Evolutionary conservation across 1,140 invertebrate genomes (phyloP).

Genomic region (Zelostemma sp.): DNA sequence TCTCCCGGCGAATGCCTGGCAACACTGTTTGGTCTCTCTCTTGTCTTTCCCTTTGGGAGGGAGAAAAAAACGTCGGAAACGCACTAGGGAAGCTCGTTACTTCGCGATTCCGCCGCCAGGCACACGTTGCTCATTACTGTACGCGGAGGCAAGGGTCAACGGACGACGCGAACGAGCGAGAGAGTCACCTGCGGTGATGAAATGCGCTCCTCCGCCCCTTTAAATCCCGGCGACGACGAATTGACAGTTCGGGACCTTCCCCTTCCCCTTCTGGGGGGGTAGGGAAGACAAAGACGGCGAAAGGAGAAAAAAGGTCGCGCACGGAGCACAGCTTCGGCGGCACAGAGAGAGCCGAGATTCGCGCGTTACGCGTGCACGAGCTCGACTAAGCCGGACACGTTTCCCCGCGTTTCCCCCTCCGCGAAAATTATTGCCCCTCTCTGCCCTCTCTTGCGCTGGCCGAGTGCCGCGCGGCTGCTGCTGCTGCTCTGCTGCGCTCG

Average conservation of each 20-base stretch:
- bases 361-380: conserved; percentile 21
- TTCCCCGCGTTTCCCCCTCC: conserved; percentile 13
- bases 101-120: not conserved
- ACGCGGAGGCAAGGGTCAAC: not conserved
- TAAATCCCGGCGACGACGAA: too few relatives aligned
- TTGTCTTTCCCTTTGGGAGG: conserved; percentile 7
- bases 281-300: not conserved
- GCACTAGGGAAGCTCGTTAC: not conserved
- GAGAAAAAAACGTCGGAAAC: not conserved
- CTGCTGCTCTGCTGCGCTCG: not conserved
- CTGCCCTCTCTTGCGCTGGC: not conserved
- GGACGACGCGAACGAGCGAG: not conserved
- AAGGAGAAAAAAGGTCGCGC: not conserved
- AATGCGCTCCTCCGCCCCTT: not conserved
- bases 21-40: conserved; percentile 8
- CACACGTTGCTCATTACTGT: not conserved
- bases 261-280: too few relatives aligned
- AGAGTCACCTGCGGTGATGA: not conserved
- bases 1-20: too few relatives aligned
- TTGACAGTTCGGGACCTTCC: too few relatives aligned
- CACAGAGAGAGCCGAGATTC: conserved; percentile 13
- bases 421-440: not conserved
- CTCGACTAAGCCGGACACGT: conserved; percentile 12
- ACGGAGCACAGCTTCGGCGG: not conserved
- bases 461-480: not conserved